Conservation (phyloP, 1,140 invertebrate species). For the Ceratina australensis region DNA sequence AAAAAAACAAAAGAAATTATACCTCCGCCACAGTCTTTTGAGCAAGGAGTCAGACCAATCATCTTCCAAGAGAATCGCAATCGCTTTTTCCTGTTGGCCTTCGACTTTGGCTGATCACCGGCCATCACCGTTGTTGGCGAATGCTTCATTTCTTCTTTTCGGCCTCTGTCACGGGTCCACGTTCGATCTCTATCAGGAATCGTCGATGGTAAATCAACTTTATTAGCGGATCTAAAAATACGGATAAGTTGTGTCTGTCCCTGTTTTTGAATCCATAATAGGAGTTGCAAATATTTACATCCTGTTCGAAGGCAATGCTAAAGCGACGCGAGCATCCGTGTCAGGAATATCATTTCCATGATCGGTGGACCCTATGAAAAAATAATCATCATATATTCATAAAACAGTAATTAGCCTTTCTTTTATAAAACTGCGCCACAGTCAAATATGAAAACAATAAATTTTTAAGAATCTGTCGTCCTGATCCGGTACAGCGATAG, state of each 20-base stretch:
- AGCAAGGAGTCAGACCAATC: conserved; percentile 87
- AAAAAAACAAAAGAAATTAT: conserved; percentile 56
- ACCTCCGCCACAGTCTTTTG: conserved; percentile 91
- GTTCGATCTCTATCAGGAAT: conserved; percentile 21
- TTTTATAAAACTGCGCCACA: too few species aligned
- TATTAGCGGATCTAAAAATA: conserved; percentile 48
- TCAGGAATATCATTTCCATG: conserved; percentile 71
- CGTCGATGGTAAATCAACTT: conserved; percentile 36
- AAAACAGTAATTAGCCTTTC: too few species aligned
- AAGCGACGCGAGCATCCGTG: conserved; percentile 47
- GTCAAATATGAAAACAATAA: too few species aligned
- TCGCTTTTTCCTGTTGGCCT: conserved; percentile 74
- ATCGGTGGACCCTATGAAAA: conserved; percentile 62
- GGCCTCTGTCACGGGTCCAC: conserved; percentile 26
- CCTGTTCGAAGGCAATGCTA: conserved; percentile 59
- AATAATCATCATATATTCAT: background rate
- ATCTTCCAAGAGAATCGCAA: conserved; percentile 90
- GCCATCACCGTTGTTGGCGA: conserved; percentile 77
- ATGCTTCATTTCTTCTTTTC: conserved; percentile 64
- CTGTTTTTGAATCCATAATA: too few species aligned
- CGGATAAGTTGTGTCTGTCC: background rate
- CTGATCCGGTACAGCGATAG: too few species aligned
- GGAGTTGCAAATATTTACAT: conserved; percentile 64
- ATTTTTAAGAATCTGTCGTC: too few species aligned
- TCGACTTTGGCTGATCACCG: conserved; percentile 75